phyloP scores from a whole-genome alignment of 2,797 vertebrate species.

The Mus spretus region DNA sequence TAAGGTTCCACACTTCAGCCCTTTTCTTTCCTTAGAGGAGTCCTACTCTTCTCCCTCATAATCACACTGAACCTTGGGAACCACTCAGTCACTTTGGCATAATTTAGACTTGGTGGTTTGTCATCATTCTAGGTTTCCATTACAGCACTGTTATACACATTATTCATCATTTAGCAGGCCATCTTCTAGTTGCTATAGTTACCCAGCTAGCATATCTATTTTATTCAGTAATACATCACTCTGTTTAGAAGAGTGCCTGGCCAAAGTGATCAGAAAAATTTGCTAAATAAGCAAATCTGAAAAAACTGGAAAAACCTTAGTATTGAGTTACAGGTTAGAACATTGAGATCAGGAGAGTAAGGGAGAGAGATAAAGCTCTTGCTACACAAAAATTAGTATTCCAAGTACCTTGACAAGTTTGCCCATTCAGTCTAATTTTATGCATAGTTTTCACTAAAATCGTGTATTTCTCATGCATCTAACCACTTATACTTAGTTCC shows the following conservation, averaged over 20 bases:
- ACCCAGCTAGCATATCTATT: background rate
- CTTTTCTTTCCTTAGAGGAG: background rate
- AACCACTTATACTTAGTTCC: background rate
- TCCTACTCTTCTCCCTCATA: background rate
- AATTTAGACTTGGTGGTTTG: background rate
- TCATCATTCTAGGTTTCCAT: background rate
- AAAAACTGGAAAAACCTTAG: background rate
- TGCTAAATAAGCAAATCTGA: background rate
- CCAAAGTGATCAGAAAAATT: background rate
- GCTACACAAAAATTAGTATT: background rate
- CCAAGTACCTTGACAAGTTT: background rate
- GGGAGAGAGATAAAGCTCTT: background rate
- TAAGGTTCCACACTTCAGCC: background rate
- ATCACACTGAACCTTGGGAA: background rate
- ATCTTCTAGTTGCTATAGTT: background rate
- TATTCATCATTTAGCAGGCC: background rate
- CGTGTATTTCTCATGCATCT: background rate
- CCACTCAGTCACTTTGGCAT: too few relatives aligned
- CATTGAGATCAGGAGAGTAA: slow-evolving; percentile 10
- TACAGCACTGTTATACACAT: too few relatives aligned
- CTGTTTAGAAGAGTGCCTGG: background rate
- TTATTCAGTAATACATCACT: background rate
- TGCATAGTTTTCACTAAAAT: background rate
- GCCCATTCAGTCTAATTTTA: background rate
- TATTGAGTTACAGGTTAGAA: background rate